phyloP scores from a whole-genome alignment of 2,797 vertebrate species.

The Benthosema pterotum region DNA sequence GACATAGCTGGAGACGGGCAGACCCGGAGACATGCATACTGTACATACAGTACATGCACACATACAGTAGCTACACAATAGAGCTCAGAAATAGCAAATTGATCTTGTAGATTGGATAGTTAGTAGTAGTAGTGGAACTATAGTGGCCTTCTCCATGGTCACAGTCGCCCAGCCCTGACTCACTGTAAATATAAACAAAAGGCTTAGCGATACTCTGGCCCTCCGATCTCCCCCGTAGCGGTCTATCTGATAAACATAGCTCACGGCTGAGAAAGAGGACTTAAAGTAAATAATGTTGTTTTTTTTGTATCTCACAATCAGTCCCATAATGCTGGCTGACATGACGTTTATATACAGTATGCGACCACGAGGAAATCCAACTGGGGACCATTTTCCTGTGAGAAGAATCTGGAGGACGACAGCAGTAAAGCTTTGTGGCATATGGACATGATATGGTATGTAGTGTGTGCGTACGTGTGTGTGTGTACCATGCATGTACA shows the following conservation, averaged over 20 bases:
- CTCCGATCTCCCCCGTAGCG: constrained; percentile 20
- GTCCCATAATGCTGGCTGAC: constrained; percentile 27
- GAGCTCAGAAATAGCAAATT: no score
- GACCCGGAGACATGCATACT: no score
- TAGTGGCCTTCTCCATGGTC: no score
- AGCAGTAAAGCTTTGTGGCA: background rate
- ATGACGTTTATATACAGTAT: constrained; percentile 24
- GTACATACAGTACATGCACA: no score
- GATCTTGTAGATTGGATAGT: no score
- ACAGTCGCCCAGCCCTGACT: no score
- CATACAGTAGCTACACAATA: no score
- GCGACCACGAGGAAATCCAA: constrained; percentile 9
- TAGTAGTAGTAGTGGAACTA: no score
- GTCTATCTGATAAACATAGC: constrained; percentile 54
- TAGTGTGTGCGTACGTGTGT: background rate
- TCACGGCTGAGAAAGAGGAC: constrained; percentile 50
- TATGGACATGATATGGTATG: background rate
- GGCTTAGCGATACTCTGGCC: constrained; percentile 20
- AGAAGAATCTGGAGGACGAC: constrained; percentile 20
- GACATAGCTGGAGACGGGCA: no score
- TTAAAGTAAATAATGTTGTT: constrained; percentile 44
- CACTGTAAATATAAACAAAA: constrained; percentile 16
- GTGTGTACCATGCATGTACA: background rate
- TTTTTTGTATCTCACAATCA: constrained; percentile 39
- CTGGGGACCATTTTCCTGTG: constrained; percentile 39